Evolutionary conservation across 2,113 vertebrate genomes (phyloP).

Genomic region (Sigmodon hispidus): DNA sequence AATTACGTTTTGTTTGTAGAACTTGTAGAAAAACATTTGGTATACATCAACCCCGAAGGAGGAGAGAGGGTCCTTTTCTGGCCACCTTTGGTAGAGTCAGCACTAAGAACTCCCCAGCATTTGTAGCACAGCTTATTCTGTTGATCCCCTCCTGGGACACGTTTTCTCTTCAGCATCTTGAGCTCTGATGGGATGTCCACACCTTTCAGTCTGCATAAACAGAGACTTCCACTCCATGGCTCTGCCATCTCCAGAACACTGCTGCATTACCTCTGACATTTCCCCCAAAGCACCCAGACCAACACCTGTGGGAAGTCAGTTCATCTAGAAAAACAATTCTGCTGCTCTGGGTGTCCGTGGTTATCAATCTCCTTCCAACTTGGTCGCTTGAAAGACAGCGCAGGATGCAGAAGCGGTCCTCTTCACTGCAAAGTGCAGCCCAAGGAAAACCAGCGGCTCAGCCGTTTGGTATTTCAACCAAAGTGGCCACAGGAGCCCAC

Average conservation of each 20-base stretch:
- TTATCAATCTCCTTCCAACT: slow-evolving; percentile 81
- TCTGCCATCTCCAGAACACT: slow-evolving; percentile 71
- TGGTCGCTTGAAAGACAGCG: slow-evolving; percentile 68
- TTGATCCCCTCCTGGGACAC: slow-evolving; percentile 46
- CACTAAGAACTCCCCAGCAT: slow-evolving; percentile 23
- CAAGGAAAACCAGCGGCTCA: slow-evolving; percentile 80
- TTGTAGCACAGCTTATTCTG: slow-evolving; percentile 34
- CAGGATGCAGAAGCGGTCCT: slow-evolving; percentile 61
- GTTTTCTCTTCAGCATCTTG: slow-evolving; percentile 72
- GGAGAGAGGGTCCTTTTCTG: slow-evolving; percentile 64
- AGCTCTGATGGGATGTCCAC: slow-evolving; percentile 47
- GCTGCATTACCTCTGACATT: slow-evolving; percentile 71
- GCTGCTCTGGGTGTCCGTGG: slow-evolving; percentile 56
- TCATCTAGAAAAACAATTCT: slow-evolving; percentile 62
- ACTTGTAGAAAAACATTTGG: slow-evolving; percentile 55
- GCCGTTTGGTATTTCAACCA: slow-evolving; percentile 65
- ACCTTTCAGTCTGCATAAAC: slow-evolving; percentile 54
- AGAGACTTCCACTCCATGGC: slow-evolving; percentile 71
- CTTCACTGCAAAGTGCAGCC: slow-evolving; percentile 76
- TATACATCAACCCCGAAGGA: slow-evolving; percentile 53
- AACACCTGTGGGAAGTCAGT: slow-evolving; percentile 26
- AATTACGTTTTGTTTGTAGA: slow-evolving; percentile 73
- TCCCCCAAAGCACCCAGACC: slow-evolving; percentile 73
- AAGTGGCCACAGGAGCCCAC: slow-evolving; percentile 75
- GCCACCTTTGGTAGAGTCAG: slow-evolving; percentile 32